Base-by-base conservation (phyloP, 2,113 vertebrate species). In the Recurvirostra avosetta region DNA sequence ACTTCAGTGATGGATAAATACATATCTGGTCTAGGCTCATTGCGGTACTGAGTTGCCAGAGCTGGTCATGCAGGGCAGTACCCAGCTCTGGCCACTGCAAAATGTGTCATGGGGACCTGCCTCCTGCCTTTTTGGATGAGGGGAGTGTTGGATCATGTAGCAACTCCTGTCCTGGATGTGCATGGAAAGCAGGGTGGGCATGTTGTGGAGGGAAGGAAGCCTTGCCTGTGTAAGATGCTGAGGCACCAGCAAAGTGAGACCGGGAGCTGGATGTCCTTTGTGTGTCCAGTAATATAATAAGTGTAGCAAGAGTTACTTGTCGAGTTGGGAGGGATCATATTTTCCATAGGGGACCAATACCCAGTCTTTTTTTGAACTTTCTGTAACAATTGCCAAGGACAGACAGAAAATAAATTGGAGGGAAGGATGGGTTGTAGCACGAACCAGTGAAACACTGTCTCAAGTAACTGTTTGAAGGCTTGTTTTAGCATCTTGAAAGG, bases 401-500 rank as follows among this genome's bases (percentile, higher is more conserved):
- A 75, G 77, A 47, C 43, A 41, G 76, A 82, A 91, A 73, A 90
- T 72, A 62, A 79, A 82, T 78, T 26, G 75, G 21, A 65, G 32
- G 2, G 6, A 59, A 89, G 62, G 43, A 71, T 78, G 73, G 62
- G 36, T 63, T 90, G 66, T 90, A 90, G 77, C 91, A 81, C 6
- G 36, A 73, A 65, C 21, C 5, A 5, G 79, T 41, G 68, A 91
- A 92, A 85, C 15, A 34, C 52, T 89, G 83, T 82, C 86, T 94
- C 73, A 90, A 66, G 77, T 94, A 75, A 92, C 66, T 75, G 47
- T 93, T 92, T 89, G 85, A 86, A 92, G 67, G 58, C 66, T 95
- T 87, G 82, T 91, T 95, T 92, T 79, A 85, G 71, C 26, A 34
- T 94, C 89, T 76, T 82, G 86, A 90, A 94, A 94, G 94, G 86